Evolutionary conservation across 2,113 vertebrate species (phyloP).

Genomic region (Esox niger): DNA sequence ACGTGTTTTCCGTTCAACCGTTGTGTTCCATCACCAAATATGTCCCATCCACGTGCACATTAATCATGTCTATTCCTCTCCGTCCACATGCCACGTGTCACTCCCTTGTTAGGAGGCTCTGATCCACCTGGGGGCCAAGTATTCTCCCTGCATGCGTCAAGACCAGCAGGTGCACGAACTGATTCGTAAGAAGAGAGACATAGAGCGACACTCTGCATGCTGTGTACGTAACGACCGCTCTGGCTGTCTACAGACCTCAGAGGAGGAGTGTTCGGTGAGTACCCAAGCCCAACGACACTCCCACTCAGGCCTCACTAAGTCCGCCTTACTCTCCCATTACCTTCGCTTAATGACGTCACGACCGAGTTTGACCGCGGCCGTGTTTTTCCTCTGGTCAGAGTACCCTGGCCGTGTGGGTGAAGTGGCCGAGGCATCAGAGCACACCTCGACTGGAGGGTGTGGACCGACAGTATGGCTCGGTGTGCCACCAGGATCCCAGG

Average conservation of each 20-base stretch:
- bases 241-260: conserved; percentile 90
- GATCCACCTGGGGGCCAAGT: conserved; percentile 98
- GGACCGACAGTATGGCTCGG: conserved; percentile 84
- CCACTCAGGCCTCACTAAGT: conserved; percentile 13
- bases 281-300: background rate
- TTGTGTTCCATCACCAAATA: background rate
- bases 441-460: conserved; percentile 77
- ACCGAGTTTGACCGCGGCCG: no score
- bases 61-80: background rate
- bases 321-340: background rate
- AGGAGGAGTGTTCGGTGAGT: conserved; percentile 95
- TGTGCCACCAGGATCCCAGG: conserved; percentile 98
- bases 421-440: conserved; percentile 88
- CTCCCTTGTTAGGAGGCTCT: conserved; percentile 80
- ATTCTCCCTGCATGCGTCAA: conserved; percentile 96
- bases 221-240: conserved; percentile 96
- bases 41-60: no score
- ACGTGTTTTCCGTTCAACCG: background rate
- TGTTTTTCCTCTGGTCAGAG: conserved; percentile 76
- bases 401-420: conserved; percentile 95
- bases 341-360: no score
- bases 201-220: conserved; percentile 91
- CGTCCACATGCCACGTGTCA: background rate
- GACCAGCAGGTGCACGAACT: conserved; percentile 90
- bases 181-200: conserved; percentile 81